Base-by-base conservation (phyloP, 37 sponge, comb jelly and placozoan species). In the Diacarnus erythraeanus region DNA sequence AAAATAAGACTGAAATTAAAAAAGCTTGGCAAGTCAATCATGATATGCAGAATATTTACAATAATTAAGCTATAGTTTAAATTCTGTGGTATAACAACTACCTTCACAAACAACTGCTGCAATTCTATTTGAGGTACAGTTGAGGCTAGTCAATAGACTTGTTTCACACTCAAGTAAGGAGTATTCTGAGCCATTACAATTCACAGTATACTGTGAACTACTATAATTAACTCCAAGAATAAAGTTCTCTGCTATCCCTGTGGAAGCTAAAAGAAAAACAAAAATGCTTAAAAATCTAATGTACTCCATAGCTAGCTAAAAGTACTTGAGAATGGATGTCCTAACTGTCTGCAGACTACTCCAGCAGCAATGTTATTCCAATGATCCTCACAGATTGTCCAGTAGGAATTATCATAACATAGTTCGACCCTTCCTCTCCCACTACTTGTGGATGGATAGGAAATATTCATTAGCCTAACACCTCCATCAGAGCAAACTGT, bases 321-420 rank as follows among this genome's bases (percentile, higher is more conserved):
- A 10, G 17, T 65, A 65, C 66, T 31, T 3, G 66, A 65, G 31
- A 65, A 65, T 36, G 83, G 42, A 42, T 64, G 74, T 31, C 75
- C 83, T 2, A 80, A 70, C 38, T 80, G 69, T 33, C 41, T 69
- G 80, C 80, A 80, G 54, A 58, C 70, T 30, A 80, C 80, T 41
- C 38, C 56, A 37, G 70, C 80, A 80, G 69, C 71, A 37, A 59
- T 57, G 25, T 22, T 47, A n/a, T 68, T 57, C 80, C 80, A 80
- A 2, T 18, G 18, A 57, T 80, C 80, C 51, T 80, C 44, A 34
- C 80, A 80, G 12, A 80, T 38, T 29, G 80, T 67, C 20, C 69
- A 42, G 47, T 80, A 80, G 22, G 25, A n/a, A n/a, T 59, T 40
- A 3, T 56, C 35, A 0, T 42, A 23, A 42, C 80, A 80, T 1